Percentiles rank a stretch among this genome's conserved stretches.
Evolutionary conservation across 1,140 invertebrate species (phyloP).

Genomic region (Papilio polytes): DNA sequence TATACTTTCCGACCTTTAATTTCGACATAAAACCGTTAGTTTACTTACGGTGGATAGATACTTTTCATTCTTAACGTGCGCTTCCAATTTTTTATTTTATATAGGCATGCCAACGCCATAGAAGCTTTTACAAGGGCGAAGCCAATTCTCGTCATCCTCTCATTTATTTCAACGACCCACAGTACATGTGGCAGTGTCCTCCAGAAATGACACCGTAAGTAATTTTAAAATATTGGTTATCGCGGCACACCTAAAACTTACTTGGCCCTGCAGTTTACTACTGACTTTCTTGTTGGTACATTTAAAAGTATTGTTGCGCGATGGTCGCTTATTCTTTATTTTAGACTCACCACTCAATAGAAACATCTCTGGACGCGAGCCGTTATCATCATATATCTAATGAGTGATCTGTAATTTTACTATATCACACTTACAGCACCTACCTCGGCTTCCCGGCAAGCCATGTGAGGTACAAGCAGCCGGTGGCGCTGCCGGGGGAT

Average conservation of each 20-base stretch:
- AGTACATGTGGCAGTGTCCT: conserved; percentile 82
- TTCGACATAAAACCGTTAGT: not conserved
- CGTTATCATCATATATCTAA: too few relatives aligned
- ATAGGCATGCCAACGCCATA: conserved; percentile 84
- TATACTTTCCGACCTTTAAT: not conserved
- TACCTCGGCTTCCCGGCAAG: conserved; percentile 83
- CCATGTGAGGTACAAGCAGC: conserved; percentile 84
- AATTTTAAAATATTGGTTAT: conserved; percentile 11
- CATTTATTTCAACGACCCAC: conserved; percentile 80
- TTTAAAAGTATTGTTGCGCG: too few relatives aligned
- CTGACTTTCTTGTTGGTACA: not conserved
- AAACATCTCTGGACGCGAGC: too few relatives aligned
- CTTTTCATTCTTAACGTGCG: not conserved
- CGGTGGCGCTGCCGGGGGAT: conserved; percentile 80
- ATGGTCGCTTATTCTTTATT: too few relatives aligned
- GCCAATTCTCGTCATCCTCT: conserved; percentile 82
- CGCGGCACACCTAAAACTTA: not conserved
- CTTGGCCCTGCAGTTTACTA: too few relatives aligned
- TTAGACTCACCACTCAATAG: not conserved
- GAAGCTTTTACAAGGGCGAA: conserved; percentile 85
- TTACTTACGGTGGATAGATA: not conserved
- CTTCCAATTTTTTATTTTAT: conserved; percentile 5
- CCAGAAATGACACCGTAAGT: conserved; percentile 81
- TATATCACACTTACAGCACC: conserved; percentile 64
- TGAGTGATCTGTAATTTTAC: not conserved